phyloP scores from a whole-genome alignment of 2,888 invertebrate species.

The Netelia virgata region DNA sequence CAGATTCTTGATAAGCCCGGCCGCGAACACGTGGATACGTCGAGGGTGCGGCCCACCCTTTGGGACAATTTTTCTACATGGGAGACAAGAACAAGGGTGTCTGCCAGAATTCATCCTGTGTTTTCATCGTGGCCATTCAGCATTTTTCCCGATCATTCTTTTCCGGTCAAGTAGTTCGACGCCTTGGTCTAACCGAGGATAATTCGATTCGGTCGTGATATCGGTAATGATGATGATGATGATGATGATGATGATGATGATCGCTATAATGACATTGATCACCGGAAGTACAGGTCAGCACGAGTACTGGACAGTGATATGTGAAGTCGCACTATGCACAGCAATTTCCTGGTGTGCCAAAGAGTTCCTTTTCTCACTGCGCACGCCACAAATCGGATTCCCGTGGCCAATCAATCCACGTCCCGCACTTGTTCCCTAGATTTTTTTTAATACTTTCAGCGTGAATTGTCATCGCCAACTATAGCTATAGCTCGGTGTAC shows the following conservation, averaged over 20 bases:
- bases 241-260: conserved; percentile 11
- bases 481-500: conserved; percentile 13
- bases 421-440: conserved; percentile 9
- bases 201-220: neutral
- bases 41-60: conserved; percentile 3
- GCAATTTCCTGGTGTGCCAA: conserved; percentile 8
- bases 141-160: conserved; percentile 45
- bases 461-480: conserved; percentile 27
- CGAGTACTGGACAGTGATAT: conserved; percentile 41
- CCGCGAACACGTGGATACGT: neutral
- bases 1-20: too few species aligned
- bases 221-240: conserved; percentile 6
- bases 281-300: conserved; percentile 18
- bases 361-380: neutral
- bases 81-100: conserved; percentile 12
- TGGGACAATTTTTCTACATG: neutral
- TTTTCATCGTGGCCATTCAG: conserved; percentile 24
- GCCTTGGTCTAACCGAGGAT: neutral
- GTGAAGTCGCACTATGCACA: conserved; percentile 27
- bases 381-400: conserved; percentile 18
- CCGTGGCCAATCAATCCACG: conserved; percentile 46
- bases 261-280: conserved; percentile 32
- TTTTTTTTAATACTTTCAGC: conserved; percentile 14
- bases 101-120: neutral
- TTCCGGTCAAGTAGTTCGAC: neutral